Evolutionary conservation across 2,113 vertebrate genomes (phyloP).

Genomic region (Rhinichthys klamathensis): DNA sequence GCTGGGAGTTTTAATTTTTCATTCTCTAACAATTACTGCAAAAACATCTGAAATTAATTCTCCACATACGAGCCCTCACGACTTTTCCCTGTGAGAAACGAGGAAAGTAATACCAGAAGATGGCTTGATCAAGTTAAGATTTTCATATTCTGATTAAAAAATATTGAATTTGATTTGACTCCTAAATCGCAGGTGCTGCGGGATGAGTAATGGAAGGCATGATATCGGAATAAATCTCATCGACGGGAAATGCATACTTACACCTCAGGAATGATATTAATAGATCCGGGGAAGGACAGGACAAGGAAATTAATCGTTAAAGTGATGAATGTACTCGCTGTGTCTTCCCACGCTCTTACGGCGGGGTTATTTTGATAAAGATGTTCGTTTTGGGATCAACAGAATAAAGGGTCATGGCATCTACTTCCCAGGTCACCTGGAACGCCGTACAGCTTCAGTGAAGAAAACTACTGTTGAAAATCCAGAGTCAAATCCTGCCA

Average conservation of each 20-base stretch:
- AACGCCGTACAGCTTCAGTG: background rate
- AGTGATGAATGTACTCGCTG: conserved; percentile 75
- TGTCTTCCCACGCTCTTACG: conserved; percentile 74
- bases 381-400: conserved; percentile 72
- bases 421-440: conserved; percentile 68
- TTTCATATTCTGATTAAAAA: conserved; percentile 61
- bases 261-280: conserved; percentile 72
- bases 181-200: conserved; percentile 55
- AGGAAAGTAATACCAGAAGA: conserved; percentile 44
- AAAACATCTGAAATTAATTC: conserved; percentile 4
- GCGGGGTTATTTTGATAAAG: conserved; percentile 79
- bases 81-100: conserved; percentile 42
- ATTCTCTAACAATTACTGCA: conserved; percentile 28
- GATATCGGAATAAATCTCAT: conserved; percentile 80
- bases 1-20: conserved; percentile 33
- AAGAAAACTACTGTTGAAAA: conserved; percentile 36
- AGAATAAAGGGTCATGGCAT: conserved; percentile 74
- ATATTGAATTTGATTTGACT: conserved; percentile 51
- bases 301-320: conserved; percentile 77
- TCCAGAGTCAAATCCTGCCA: background rate
- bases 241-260: conserved; percentile 66
- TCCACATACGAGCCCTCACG: background rate
- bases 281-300: conserved; percentile 75
- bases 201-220: conserved; percentile 78
- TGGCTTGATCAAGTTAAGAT: conserved; percentile 51